Conservation (phyloP, 2,113 vertebrate genomes). For the Tringa solitaria region DNA sequence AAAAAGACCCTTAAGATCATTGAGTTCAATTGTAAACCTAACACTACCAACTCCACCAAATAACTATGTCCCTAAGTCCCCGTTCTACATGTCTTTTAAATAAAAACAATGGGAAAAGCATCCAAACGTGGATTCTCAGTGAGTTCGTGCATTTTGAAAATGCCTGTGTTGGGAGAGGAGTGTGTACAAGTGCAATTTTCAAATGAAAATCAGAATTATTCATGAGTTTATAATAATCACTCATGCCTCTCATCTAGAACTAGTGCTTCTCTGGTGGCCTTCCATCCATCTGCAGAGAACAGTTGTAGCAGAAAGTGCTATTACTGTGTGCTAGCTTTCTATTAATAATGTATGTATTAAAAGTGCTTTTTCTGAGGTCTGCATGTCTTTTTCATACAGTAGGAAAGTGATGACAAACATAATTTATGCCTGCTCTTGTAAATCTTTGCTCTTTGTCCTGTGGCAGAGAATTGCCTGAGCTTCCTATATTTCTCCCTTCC, state of each 20-base stretch:
- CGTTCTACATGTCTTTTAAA: not conserved
- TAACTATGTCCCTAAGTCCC: not conserved
- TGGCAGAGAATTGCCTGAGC: not conserved
- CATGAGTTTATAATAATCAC: constrained; percentile 14
- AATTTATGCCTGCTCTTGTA: not conserved
- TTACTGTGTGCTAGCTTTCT: not conserved
- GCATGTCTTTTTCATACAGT: not conserved
- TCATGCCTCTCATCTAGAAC: not conserved
- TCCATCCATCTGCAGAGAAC: not conserved
- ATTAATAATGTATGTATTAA: constrained; percentile 45
- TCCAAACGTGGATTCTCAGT: not conserved
- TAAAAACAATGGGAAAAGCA: not conserved
- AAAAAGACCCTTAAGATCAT: not conserved
- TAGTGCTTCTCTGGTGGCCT: not conserved
- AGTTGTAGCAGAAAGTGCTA: constrained; percentile 1
- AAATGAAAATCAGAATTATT: constrained; percentile 24
- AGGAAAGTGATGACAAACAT: not conserved
- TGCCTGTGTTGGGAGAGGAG: not conserved
- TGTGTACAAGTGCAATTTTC: not conserved
- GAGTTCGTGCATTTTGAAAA: not conserved
- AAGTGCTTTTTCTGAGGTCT: not conserved
- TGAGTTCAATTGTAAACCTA: not conserved
- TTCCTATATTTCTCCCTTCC: not conserved
- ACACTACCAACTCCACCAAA: not conserved
- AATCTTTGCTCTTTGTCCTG: not conserved